Evolutionary conservation across 2,888 invertebrate species (phyloP).

Genomic region (Teleiodes luculella): DNA sequence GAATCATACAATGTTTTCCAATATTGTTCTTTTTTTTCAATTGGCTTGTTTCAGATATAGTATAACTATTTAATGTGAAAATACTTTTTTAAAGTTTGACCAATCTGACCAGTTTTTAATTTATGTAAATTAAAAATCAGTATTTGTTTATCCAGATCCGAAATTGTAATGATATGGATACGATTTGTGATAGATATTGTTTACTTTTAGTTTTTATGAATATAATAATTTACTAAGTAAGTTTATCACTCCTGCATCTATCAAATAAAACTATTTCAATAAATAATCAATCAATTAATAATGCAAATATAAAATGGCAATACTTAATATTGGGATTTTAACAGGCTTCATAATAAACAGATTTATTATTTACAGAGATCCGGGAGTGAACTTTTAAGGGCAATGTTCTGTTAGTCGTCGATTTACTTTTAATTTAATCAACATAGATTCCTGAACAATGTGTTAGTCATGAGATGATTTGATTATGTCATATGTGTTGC

Average conservation of each 20-base stretch:
- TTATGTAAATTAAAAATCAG: constrained; percentile 33
- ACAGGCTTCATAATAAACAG: not conserved
- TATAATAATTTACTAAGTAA: constrained; percentile 35
- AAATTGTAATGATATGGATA: constrained; percentile 40
- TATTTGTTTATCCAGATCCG: constrained; percentile 37
- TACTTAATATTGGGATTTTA: not conserved
- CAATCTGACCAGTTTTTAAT: constrained; percentile 8
- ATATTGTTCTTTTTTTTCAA: too few species aligned
- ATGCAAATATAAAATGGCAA: not conserved
- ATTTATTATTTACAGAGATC: not conserved
- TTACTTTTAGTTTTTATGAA: constrained; percentile 54
- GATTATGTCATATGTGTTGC: constrained; percentile 68
- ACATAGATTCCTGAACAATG: constrained; percentile 55
- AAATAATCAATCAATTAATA: too few species aligned
- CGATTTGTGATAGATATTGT: constrained; percentile 68
- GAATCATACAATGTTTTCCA: too few species aligned
- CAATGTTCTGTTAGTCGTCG: not conserved
- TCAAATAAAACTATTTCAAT: too few species aligned
- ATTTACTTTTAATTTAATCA: constrained; percentile 19
- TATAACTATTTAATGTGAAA: not conserved
- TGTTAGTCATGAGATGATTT: constrained; percentile 61
- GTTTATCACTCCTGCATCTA: constrained; percentile 29
- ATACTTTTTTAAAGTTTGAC: constrained; percentile 6
- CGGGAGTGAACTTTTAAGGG: constrained; percentile 1
- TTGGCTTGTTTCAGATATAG: not conserved